Conservation (phyloP, 2,113 vertebrate genomes). For the Acanthisitta chloris region DNA sequence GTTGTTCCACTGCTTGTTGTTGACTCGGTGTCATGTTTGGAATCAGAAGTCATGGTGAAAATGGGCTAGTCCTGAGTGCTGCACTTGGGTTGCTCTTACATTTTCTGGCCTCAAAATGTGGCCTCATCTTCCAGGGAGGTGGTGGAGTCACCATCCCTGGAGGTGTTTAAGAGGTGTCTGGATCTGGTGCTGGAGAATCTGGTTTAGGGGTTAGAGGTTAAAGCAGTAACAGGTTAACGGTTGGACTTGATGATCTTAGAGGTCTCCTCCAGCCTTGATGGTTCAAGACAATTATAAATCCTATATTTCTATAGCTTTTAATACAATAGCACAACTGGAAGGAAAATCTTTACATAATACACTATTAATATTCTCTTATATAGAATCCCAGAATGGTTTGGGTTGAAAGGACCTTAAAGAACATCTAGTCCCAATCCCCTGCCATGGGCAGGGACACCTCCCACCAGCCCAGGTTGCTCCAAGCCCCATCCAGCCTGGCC, state of each 20-base stretch:
- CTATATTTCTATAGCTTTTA: background rate
- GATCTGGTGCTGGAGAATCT: no score
- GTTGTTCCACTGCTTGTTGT: background rate
- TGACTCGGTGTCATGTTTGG: background rate
- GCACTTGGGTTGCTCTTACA: background rate
- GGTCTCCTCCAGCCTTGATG: no score
- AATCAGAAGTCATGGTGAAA: background rate
- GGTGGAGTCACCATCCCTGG: no score
- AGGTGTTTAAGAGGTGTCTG: no score
- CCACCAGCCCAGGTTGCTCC: background rate
- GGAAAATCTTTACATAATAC: background rate
- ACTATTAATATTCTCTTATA: background rate
- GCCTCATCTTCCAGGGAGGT: no score
- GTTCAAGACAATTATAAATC: background rate
- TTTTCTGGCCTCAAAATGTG: background rate
- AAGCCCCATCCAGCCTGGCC: background rate
- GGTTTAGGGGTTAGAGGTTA: no score
- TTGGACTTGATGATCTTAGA: no score
- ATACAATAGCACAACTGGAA: background rate
- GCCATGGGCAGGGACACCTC: background rate
- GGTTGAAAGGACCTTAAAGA: background rate
- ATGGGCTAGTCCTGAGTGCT: background rate
- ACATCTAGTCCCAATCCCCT: background rate
- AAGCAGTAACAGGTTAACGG: no score
- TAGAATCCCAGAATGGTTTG: background rate